A percentile compares a stretch with the other conserved stretches of the same genome.
phyloP scores from a whole-genome alignment of 1,140 invertebrate genomes.

The Batillaria attramentaria region DNA sequence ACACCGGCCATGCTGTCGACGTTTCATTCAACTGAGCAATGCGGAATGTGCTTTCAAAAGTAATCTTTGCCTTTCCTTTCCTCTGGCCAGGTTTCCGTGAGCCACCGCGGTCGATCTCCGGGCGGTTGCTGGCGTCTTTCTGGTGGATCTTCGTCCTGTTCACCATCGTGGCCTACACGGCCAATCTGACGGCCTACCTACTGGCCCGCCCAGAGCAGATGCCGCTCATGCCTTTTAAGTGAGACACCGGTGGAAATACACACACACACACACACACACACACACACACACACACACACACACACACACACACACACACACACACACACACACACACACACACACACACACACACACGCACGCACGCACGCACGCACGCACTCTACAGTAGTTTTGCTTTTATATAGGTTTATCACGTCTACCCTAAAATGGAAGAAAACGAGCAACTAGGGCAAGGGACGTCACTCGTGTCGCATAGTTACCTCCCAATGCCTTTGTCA shows the following conservation, averaged over 20 bases:
- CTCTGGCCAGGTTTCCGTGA: conserved; percentile 51
- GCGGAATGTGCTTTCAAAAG: no score
- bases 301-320: conserved; percentile 30
- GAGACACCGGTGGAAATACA: background rate
- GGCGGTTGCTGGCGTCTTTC: conserved; percentile 52
- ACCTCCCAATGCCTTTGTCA: no score
- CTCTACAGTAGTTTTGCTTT: no score
- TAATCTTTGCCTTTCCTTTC: no score
- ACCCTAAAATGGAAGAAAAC: no score
- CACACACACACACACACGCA: background rate
- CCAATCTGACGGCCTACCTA: conserved; percentile 86
- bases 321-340: background rate
- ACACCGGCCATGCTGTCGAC: no score
- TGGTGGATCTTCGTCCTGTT: conserved; percentile 59
- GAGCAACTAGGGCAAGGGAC: no score
- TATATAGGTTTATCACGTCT: no score
- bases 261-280: conserved; percentile 5
- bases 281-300: conserved; percentile 2
- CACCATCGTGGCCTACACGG: conserved; percentile 53
- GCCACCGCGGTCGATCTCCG: conserved; percentile 51
- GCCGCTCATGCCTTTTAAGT: conserved; percentile 50
- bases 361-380: background rate
- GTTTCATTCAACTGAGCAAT: no score
- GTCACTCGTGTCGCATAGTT: no score
- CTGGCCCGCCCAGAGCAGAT: conserved; percentile 43